A percentile compares a stretch with the other conserved stretches of the same genome.
Conservation (phyloP, 2,797 vertebrate genomes). For the Columba guinea region DNA sequence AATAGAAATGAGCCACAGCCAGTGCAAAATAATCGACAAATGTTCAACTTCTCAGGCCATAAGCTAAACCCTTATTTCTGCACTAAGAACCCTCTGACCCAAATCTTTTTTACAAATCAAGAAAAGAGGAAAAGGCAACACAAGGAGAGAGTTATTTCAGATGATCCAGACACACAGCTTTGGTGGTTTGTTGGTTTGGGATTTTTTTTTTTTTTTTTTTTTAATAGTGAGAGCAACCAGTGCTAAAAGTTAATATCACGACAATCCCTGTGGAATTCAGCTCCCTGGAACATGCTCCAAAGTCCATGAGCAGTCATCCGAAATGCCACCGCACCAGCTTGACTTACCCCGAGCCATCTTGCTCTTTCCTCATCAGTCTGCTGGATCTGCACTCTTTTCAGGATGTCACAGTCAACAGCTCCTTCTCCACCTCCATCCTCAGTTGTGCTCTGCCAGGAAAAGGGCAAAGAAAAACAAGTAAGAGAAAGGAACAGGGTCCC, state of each 20-base stretch:
- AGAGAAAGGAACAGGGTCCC: not conserved
- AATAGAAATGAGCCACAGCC: not conserved
- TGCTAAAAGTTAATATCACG: too few species aligned
- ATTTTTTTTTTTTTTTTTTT: too few species aligned
- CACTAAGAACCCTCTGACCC: not conserved
- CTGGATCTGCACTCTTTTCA: conserved; percentile 94
- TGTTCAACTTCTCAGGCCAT: not conserved
- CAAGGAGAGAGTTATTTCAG: too few species aligned
- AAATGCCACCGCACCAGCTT: not conserved
- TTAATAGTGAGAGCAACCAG: too few species aligned
- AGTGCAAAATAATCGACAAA: not conserved
- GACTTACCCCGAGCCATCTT: conserved; percentile 87
- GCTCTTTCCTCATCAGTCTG: conserved; percentile 97
- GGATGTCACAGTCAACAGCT: conserved; percentile 93
- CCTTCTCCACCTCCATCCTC: conserved; percentile 95
- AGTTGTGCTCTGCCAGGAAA: conserved; percentile 85
- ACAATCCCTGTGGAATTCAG: too few species aligned
- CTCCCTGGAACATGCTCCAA: not conserved
- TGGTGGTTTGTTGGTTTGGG: too few species aligned
- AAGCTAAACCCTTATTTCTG: not conserved
- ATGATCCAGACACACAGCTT: too few species aligned
- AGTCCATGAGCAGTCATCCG: conserved; percentile 39
- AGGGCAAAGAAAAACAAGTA: not conserved
- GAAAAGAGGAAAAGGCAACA: too few species aligned
- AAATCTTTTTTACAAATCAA: not conserved